A percentile compares a stretch with the other conserved stretches of the same genome.
Conservation (phyloP, 2,797 vertebrate species). For the Leucoraja ocellata region DNA sequence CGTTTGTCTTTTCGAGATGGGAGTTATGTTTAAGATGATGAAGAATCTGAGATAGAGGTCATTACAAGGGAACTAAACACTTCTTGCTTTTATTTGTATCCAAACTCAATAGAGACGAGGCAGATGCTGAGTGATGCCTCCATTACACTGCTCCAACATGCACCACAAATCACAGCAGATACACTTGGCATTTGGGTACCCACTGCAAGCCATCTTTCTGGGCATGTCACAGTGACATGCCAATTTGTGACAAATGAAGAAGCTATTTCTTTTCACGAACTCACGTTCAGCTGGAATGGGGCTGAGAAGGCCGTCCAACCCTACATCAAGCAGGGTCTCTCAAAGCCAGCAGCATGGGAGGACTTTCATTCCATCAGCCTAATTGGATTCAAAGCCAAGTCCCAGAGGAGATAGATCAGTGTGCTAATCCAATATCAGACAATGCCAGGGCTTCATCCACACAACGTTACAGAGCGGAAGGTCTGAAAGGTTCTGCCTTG, state of each 20-base stretch:
- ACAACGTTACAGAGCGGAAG: neutral
- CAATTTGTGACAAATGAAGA: neutral
- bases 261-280: neutral
- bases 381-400: constrained; percentile 3
- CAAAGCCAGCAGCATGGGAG: neutral
- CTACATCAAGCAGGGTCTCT: neutral
- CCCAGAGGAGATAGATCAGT: neutral
- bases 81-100: constrained; percentile 7
- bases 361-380: neutral
- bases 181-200: neutral
- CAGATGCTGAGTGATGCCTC: neutral
- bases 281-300: neutral
- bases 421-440: neutral
- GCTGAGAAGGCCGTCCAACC: neutral
- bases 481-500: constrained; percentile 10
- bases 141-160: neutral
- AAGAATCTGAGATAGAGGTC: neutral
- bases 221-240: neutral
- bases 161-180: neutral
- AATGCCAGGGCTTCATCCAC: neutral
- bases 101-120: neutral
- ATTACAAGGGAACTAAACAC: neutral
- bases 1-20: neutral
- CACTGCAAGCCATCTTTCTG: neutral
- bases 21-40: neutral